Evolutionary conservation across 2,888 invertebrate genomes (phyloP).

Genomic region (Boloria euphrosyne): DNA sequence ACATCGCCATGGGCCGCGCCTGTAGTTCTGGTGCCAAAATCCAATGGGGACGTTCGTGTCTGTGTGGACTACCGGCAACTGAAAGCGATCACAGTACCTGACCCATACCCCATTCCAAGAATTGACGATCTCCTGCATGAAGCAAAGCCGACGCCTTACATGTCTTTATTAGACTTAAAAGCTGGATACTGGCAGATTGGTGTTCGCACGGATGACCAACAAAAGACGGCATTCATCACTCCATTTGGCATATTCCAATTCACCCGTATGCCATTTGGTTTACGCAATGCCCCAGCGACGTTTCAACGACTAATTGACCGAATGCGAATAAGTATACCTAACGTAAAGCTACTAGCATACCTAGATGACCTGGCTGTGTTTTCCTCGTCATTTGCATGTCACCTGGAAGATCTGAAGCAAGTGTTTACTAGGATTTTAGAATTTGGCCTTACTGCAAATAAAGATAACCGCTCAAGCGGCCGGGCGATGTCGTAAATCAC

Average conservation of each 20-base stretch:
- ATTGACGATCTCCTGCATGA: conserved; percentile 53
- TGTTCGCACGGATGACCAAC: conserved; percentile 45
- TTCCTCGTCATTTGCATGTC: background rate
- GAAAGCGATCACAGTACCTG: conserved; percentile 41
- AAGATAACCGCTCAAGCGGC: too few species aligned
- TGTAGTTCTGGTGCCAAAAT: conserved; percentile 53
- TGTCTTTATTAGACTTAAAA: conserved; percentile 44
- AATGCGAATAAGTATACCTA: conserved; percentile 28
- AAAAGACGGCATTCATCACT: too few species aligned
- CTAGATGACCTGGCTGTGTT: background rate
- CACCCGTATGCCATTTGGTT: too few species aligned
- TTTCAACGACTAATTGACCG: conserved; percentile 51
- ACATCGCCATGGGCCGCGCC: conserved; percentile 54
- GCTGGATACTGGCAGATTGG: conserved; percentile 47
- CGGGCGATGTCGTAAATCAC: too few species aligned
- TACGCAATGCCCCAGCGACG: conserved; percentile 50
- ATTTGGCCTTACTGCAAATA: background rate
- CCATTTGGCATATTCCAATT: too few species aligned
- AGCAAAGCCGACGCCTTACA: conserved; percentile 44
- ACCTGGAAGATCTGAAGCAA: background rate
- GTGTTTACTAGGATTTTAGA: background rate
- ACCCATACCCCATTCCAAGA: conserved; percentile 55
- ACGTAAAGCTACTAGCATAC: background rate
- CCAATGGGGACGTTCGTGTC: conserved; percentile 45
- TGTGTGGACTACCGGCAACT: conserved; percentile 52